phyloP scores from a whole-genome alignment of 2,113 vertebrate genomes.

The Oxyruncus cristatus region DNA sequence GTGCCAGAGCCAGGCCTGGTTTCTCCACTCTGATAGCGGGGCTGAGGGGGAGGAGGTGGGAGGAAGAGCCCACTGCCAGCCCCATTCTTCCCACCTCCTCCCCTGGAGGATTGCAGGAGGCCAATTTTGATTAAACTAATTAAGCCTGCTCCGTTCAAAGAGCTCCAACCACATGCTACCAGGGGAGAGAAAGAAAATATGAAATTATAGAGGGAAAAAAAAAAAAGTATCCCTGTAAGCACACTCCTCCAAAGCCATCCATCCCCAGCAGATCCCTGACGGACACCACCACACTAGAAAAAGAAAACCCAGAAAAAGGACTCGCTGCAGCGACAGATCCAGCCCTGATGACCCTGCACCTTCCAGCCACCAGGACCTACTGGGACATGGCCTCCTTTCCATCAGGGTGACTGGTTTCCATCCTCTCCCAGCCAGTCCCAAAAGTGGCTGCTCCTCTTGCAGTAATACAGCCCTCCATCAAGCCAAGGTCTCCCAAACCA shows the following conservation, averaged over 20 bases:
- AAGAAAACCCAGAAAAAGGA: neutral
- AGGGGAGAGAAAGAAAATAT: neutral
- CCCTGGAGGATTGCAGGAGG: constrained; percentile 14
- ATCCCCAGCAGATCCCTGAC: neutral
- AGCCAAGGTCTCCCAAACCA: neutral
- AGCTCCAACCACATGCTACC: constrained; percentile 16
- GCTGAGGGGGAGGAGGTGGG: neutral
- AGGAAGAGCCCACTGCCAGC: neutral
- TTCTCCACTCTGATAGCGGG: neutral
- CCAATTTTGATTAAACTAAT: constrained; percentile 55
- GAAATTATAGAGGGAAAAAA: neutral
- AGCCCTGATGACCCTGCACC: neutral
- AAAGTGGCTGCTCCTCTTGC: fast-evolving
- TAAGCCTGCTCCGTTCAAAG: constrained; percentile 12
- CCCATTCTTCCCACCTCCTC: neutral
- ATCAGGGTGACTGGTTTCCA: neutral
- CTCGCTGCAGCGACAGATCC: neutral
- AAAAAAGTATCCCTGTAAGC: neutral
- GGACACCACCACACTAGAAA: fast-evolving
- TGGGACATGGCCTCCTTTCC: neutral
- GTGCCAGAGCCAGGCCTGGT: neutral
- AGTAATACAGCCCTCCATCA: neutral
- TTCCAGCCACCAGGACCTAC: neutral
- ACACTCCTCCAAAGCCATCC: neutral
- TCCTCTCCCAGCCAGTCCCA: neutral